Evolutionary conservation across 2,888 invertebrate genomes (phyloP).

Genomic region (Phyto melanocephala): DNA sequence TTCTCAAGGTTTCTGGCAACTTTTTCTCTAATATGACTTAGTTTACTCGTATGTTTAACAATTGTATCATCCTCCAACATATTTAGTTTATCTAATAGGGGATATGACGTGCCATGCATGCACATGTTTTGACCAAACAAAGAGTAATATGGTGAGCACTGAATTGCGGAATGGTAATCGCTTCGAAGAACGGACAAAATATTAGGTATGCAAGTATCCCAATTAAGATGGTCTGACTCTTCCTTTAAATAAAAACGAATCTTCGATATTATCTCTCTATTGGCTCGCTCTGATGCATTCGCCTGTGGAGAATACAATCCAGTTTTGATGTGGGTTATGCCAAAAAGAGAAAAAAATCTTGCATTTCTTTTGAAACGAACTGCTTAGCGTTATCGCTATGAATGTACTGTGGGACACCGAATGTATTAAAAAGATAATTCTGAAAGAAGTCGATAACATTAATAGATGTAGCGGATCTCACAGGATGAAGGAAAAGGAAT

Average conservation of each 20-base stretch:
- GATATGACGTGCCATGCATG: constrained; percentile 26
- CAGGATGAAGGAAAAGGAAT: constrained; percentile 28
- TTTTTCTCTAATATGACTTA: not conserved
- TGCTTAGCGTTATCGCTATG: too few species aligned
- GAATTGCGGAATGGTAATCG: constrained; percentile 34
- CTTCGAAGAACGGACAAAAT: constrained; percentile 20
- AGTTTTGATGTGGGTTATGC: constrained; percentile 38
- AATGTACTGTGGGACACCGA: too few species aligned
- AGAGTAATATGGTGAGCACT: constrained; percentile 36
- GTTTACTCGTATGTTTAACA: not conserved
- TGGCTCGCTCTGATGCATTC: constrained; percentile 37
- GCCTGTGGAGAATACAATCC: too few species aligned
- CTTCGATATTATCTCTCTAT: constrained; percentile 25
- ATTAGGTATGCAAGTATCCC: constrained; percentile 33
- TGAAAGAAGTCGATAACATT: too few species aligned
- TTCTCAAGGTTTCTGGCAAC: not conserved
- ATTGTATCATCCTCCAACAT: not conserved
- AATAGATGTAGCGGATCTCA: too few species aligned
- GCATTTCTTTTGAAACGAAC: constrained; percentile 42
- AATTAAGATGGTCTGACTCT: constrained; percentile 10
- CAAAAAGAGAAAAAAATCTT: constrained; percentile 28
- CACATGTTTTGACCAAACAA: constrained; percentile 52
- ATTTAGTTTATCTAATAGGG: not conserved
- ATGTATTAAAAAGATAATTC: too few species aligned
- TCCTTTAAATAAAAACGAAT: constrained; percentile 24